Evolutionary conservation across 2,888 invertebrate species (phyloP).

Genomic region (Mystacides longicornis): DNA sequence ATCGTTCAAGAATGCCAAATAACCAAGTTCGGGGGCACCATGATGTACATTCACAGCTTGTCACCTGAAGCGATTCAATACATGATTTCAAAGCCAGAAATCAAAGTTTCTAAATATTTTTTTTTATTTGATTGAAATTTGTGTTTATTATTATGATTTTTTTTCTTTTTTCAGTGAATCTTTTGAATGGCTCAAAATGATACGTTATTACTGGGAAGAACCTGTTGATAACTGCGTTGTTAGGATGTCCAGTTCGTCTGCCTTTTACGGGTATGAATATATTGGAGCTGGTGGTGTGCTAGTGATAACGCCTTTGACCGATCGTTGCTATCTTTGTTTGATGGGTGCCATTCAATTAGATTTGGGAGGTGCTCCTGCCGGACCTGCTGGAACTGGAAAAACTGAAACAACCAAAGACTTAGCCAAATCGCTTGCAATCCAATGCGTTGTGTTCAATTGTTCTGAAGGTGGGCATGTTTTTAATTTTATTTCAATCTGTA

Average conservation of each 20-base stretch:
- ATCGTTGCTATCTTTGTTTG: slow-evolving; percentile 75
- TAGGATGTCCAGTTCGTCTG: slow-evolving; percentile 70
- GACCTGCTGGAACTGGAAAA: slow-evolving; percentile 83
- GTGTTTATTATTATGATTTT: background rate
- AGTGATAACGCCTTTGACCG: slow-evolving; percentile 67
- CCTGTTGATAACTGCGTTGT: slow-evolving; percentile 62
- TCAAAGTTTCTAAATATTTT: too few species aligned
- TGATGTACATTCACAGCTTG: too few species aligned
- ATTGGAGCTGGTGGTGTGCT: slow-evolving; percentile 72
- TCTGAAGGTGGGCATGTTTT: slow-evolving; percentile 68
- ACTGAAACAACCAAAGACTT: slow-evolving; percentile 90
- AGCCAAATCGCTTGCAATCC: slow-evolving; percentile 85
- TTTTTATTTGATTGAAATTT: too few species aligned
- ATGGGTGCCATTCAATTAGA: slow-evolving; percentile 78
- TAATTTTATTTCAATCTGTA: too few species aligned
- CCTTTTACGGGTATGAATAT: slow-evolving; percentile 78
- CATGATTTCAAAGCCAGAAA: too few species aligned
- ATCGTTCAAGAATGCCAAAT: too few species aligned
- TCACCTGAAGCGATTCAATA: too few species aligned
- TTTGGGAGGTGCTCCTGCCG: slow-evolving; percentile 78
- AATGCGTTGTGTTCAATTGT: slow-evolving; percentile 83
- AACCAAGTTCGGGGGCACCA: too few species aligned
- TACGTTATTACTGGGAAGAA: slow-evolving; percentile 77
- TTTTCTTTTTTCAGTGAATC: slow-evolving; percentile 44
- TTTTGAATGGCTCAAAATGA: slow-evolving; percentile 87